phyloP scores from a whole-genome alignment of 2,113 vertebrate genomes.

The Himantopus leucocephalus region DNA sequence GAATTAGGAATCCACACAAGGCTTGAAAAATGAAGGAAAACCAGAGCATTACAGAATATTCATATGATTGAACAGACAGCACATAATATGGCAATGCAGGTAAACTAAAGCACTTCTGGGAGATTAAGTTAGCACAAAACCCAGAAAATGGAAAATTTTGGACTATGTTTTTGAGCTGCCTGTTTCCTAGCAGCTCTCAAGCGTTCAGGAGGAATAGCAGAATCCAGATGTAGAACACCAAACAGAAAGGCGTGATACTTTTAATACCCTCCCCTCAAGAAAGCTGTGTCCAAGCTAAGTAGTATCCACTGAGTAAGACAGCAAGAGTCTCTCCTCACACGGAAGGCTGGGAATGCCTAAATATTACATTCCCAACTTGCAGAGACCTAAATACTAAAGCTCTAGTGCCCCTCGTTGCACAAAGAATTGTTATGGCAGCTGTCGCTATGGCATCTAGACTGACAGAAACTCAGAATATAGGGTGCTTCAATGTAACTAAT shows the following conservation, averaged over 20 bases:
- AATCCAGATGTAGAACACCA: background rate
- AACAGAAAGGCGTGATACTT: background rate
- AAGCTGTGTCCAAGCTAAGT: background rate
- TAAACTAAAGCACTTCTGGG: background rate
- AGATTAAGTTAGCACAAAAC: background rate
- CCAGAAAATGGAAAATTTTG: background rate
- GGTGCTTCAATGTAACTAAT: background rate
- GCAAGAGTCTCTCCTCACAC: background rate
- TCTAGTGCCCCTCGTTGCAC: background rate
- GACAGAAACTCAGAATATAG: background rate
- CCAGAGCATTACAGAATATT: background rate
- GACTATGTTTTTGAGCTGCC: background rate
- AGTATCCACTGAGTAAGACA: background rate
- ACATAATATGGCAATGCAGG: background rate
- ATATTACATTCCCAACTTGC: background rate
- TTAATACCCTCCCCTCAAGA: background rate
- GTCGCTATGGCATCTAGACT: background rate
- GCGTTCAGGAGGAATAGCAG: background rate
- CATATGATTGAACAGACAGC: background rate
- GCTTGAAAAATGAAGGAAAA: background rate
- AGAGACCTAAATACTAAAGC: background rate
- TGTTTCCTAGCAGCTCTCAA: background rate
- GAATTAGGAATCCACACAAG: background rate
- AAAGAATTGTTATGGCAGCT: background rate
- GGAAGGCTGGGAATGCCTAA: background rate